Base-by-base conservation (phyloP, 2,113 vertebrate species). In the Tachuris rubrigastra region DNA sequence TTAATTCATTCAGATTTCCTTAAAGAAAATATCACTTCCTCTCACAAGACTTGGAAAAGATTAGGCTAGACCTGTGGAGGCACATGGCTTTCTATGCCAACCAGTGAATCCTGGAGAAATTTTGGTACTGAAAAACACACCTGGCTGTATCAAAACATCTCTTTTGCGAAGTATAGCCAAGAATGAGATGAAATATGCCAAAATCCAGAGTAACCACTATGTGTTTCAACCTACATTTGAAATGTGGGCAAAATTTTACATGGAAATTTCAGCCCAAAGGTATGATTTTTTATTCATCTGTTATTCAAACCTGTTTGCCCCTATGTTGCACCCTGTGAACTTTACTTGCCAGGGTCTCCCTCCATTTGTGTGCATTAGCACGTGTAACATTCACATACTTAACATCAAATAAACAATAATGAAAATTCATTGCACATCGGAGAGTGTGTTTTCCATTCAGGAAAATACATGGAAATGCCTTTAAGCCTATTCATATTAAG, bases 381-480 rank as follows among this genome's bases (percentile, higher is more conserved):
- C 27, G 77, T 78, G 19, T 55, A 44, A 77, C 0, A 1, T 58
- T 93, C 50, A 19, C 65, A 41, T 21, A 25, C 22, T 68, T 87
- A 87, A 72, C 37, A 85, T 58, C 44, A 91, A 72, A 87, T 41
- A 91, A 96, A 90, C 79, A 97, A 84, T 60, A 77, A 96, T 86
- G 88, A 83, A 95, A 95, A 93, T 86, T 88, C 88, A 88, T 88
- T 52, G 39, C 88, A 75, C 52, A 75, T 77, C 79, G 75, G 41
- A 46, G 60, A 80, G 80, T 60, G 19, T 67, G 31, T 67, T 94
- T 68, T 42, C 75, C 72, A 77, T 95, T 92, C 75, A 95, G 82
- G 72, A 90, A 97, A 93, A 96, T 84, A 47, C 60, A 86, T 90
- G 85, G 92, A 81, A 96, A 96, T 95, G 80, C 85, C 83, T 93